Evolutionary conservation across 2,797 vertebrate genomes (phyloP), one percentile per base, ranked within the genome.

Genomic region (Mormyrus proboscirostris): DNA sequence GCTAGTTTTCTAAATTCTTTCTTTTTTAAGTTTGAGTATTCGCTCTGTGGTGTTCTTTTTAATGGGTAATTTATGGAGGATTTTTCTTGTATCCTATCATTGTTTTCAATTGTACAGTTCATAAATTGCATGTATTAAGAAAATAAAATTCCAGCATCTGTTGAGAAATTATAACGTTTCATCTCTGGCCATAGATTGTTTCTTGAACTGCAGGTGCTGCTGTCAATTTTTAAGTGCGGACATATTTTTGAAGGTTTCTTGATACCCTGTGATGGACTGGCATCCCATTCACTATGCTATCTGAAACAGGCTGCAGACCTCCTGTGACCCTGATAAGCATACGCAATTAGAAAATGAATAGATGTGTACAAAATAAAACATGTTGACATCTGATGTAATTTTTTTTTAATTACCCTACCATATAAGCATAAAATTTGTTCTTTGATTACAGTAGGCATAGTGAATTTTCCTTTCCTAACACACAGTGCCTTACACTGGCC

Each of bases 1-100:
- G 90, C 41, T 82, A 82, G 65, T 73, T 73, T 73, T 73, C 12
- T 14, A 73, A 65, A 65, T 65, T 65, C 59, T 62, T 25, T 76
- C 38, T 91, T 89, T 90, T 93, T 94, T 94, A 51, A 93, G 92
- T 93, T 69, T 33, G 25, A 57, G 47, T 73, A 73, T 73, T 73
- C 29, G 4, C 65, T 73, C 29, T 73, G 29, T 69, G 62, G 62
- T 73, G 10, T 73, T 73, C 29, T 73, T 73, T 73, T 73, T 73
- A 73, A 73, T 73, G 65, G 65, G 65, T 38, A 73, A 73, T 73
- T 73, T 73, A 38, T 33, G 29, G 29, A 38, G 65, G 65, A 73
- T 73, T 33, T 73, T 33, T 73, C 29, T 73, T 38, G 12, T 4
- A 73, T 73, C 29, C 12, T 14, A 33, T 69, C 62, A 14, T 10